Conservation (phyloP, 2,888 invertebrate species). For the Lepidocyrtoides sp. region DNA sequence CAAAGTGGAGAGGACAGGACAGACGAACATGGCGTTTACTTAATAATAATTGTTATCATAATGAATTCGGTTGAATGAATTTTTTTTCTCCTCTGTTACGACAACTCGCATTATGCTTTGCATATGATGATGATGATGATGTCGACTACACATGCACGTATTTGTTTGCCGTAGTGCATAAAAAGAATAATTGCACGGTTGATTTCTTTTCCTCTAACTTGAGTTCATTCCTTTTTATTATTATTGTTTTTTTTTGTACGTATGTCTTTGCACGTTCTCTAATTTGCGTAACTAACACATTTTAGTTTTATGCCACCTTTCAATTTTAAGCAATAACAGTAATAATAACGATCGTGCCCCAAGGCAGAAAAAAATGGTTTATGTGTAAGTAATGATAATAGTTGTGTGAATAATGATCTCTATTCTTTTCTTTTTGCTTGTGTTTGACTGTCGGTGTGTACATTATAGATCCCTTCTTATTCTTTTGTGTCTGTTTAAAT, state of each 20-base stretch:
- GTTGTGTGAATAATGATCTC: slow-evolving; percentile 57
- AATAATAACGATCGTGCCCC: slow-evolving; percentile 25
- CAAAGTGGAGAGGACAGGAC: not conserved
- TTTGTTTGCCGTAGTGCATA: not conserved
- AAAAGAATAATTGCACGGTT: slow-evolving; percentile 28
- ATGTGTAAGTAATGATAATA: slow-evolving; percentile 42
- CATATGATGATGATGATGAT: not conserved
- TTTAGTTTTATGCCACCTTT: slow-evolving; percentile 48
- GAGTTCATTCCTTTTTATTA: slow-evolving; percentile 6
- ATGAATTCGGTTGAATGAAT: slow-evolving; percentile 49
- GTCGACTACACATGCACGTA: not conserved
- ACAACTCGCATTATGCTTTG: not conserved
- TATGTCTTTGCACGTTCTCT: slow-evolving; percentile 54
- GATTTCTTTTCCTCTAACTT: not conserved
- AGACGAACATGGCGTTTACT: slow-evolving; percentile 35
- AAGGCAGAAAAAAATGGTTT: slow-evolving; percentile 2
- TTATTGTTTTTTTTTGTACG: not conserved
- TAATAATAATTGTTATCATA: slow-evolving; percentile 24
- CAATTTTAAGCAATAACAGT: slow-evolving; percentile 53
- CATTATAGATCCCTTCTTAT: slow-evolving; percentile 27
- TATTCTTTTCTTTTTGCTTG: slow-evolving; percentile 42
- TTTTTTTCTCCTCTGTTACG: not conserved
- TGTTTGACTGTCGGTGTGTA: slow-evolving; percentile 53
- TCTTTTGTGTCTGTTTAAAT: slow-evolving; percentile 38
- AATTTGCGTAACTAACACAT: slow-evolving; percentile 67